A percentile compares a stretch with the other conserved stretches of the same genome.
phyloP scores from a whole-genome alignment of 2,113 vertebrate species.

The Nettapus auritus region DNA sequence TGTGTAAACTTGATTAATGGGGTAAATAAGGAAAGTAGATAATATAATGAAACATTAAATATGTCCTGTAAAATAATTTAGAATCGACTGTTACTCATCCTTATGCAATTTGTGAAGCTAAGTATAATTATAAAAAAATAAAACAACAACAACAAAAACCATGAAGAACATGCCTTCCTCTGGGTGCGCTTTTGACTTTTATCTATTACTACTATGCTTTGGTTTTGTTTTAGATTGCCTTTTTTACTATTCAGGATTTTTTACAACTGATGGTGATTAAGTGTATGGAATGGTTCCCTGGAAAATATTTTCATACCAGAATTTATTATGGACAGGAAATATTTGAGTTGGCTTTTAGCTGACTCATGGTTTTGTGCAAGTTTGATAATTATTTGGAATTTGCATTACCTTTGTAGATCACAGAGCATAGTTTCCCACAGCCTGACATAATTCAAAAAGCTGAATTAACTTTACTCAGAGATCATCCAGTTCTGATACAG shows the following conservation, averaged over 20 bases:
- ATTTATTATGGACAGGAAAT: background rate
- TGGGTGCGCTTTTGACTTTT: background rate
- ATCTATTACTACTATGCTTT: background rate
- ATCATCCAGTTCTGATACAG: background rate
- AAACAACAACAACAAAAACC: background rate
- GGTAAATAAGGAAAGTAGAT: background rate
- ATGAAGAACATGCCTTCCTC: no score
- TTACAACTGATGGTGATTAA: background rate
- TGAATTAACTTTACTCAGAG: background rate
- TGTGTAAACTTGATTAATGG: background rate
- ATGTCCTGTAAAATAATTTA: background rate
- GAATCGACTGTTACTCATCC: background rate
- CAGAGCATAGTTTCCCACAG: background rate
- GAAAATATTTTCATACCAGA: background rate
- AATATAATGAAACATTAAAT: background rate
- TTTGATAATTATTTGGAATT: background rate
- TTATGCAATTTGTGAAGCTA: background rate
- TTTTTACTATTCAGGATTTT: background rate
- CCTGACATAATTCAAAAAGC: background rate
- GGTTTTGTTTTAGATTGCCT: background rate
- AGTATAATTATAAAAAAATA: background rate
- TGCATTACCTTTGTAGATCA: background rate
- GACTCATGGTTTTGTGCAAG: background rate
- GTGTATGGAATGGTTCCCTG: background rate
- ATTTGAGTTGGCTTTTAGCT: background rate